Evolutionary conservation across 2,797 vertebrate species (phyloP).

Genomic region (Cyclopterus lumpus): DNA sequence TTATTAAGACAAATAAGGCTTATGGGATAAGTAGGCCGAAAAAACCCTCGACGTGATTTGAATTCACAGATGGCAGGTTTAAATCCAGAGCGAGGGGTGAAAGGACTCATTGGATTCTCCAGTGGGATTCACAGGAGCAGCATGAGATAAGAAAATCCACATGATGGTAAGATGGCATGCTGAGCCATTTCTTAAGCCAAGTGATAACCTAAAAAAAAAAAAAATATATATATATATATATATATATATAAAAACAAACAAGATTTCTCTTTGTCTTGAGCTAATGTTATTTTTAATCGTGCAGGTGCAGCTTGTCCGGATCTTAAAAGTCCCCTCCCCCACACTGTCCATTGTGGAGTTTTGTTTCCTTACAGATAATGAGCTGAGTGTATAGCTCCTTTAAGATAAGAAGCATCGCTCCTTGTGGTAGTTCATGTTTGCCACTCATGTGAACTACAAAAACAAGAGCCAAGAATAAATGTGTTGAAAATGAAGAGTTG

Average conservation of each 20-base stretch:
- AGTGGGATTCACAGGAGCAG: conserved; percentile 72
- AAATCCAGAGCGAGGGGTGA: conserved; percentile 52
- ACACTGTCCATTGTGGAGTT: conserved; percentile 25
- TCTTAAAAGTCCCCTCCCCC: conserved; percentile 12
- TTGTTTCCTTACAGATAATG: conserved; percentile 43
- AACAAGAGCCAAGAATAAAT: conserved; percentile 8
- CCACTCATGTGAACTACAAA: conserved; percentile 12
- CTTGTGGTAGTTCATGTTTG: conserved; percentile 3
- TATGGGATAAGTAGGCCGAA: conserved; percentile 34
- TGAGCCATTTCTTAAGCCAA: conserved; percentile 68
- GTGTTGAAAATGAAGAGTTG: neutral
- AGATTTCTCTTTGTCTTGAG: conserved; percentile 29
- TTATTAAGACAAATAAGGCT: conserved; percentile 51
- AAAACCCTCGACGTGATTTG: conserved; percentile 35
- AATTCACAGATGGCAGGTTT: conserved; percentile 54
- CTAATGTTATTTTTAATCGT: conserved; percentile 58
- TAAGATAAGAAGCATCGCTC: neutral
- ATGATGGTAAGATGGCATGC: conserved; percentile 59
- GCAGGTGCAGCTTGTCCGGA: conserved; percentile 64
- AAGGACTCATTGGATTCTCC: conserved; percentile 58
- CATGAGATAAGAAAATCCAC: conserved; percentile 73
- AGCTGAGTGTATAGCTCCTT: conserved; percentile 16
- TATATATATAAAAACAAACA: conserved; percentile 17
- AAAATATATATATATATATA: too few species aligned
- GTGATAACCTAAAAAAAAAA: conserved; percentile 48